Evolutionary conservation across 2,797 vertebrate genomes (phyloP).

Genomic region (Hipposideros larvatus): DNA sequence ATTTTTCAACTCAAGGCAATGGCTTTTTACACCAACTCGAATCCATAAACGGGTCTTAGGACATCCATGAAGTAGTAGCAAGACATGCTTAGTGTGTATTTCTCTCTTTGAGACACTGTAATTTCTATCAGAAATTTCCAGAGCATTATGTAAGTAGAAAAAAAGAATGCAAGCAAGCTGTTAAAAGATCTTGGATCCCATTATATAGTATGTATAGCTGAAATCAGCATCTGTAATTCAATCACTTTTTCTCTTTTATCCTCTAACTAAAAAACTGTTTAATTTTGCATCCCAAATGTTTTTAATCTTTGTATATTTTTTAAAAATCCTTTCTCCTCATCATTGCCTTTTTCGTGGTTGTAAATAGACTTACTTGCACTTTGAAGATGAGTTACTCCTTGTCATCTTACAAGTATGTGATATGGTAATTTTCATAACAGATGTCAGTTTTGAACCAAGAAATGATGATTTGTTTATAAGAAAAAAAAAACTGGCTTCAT

Average conservation of each 20-base stretch:
- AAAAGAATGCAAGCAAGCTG: conserved; percentile 75
- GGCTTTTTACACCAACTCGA: conserved; percentile 79
- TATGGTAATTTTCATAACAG: conserved; percentile 85
- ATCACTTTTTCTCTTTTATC: conserved; percentile 79
- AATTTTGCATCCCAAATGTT: conserved; percentile 85
- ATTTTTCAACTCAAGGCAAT: conserved; percentile 82
- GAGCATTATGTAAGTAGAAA: conserved; percentile 80
- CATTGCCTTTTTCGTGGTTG: conserved; percentile 84
- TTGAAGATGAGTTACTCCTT: conserved; percentile 84
- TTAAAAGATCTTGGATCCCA: conserved; percentile 79
- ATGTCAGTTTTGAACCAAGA: conserved; percentile 86
- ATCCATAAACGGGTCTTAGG: conserved; percentile 72
- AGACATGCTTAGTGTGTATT: conserved; percentile 77
- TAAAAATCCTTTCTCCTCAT: conserved; percentile 80
- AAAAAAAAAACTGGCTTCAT: conserved; percentile 84
- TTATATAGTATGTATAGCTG: conserved; percentile 77
- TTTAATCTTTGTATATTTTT: conserved; percentile 85
- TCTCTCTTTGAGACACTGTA: conserved; percentile 80
- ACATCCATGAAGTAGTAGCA: conserved; percentile 74
- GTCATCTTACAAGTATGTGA: conserved; percentile 83
- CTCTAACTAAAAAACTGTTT: conserved; percentile 79
- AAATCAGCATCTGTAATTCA: conserved; percentile 82
- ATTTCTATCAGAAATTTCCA: conserved; percentile 82
- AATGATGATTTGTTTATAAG: conserved; percentile 86
- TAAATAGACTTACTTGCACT: conserved; percentile 84